These are phyloP conservation scores for Xestia c-nigrum DNA, from an alignment of 2,888 invertebrate genomes.

Conservation along the genomic window DNA sequence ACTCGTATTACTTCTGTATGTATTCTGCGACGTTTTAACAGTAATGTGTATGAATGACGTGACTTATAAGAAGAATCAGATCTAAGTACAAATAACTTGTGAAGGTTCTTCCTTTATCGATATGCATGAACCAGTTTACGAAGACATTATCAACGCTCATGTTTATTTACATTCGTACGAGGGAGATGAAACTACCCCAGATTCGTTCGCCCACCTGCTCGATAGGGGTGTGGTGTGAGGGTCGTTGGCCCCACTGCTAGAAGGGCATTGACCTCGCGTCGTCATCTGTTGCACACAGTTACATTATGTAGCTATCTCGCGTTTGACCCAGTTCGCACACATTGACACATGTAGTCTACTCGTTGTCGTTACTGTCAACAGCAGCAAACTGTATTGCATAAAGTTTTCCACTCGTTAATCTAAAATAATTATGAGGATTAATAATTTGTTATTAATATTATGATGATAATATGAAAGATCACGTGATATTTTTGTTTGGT, in stretches of 20 bases:
- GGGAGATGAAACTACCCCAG: conserved; percentile 67
- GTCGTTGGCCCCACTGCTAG: conserved; percentile 76
- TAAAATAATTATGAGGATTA: conserved; percentile 44
- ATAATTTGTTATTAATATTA: conserved; percentile 45
- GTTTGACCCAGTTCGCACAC: conserved; percentile 80
- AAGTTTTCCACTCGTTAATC: conserved; percentile 72
- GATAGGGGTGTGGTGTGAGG: conserved; percentile 72
- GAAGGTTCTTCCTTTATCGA: conserved; percentile 60
- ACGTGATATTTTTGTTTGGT: conserved; percentile 36
- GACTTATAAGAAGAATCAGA: conserved; percentile 41
- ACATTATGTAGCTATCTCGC: conserved; percentile 71
- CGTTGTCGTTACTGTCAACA: conserved; percentile 56
- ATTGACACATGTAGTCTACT: conserved; percentile 67
- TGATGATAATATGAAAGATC: conserved; percentile 41
- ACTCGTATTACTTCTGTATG: conserved; percentile 12
- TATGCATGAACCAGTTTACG: conserved; percentile 45
- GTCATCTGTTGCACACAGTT: conserved; percentile 82
- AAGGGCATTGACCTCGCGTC: conserved; percentile 77
- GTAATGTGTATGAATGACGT: conserved; percentile 33
- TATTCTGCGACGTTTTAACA: conserved; percentile 27
- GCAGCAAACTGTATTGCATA: conserved; percentile 65
- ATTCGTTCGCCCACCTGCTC: conserved; percentile 71
- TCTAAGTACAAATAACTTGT: conserved; percentile 32
- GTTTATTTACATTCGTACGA: conserved; percentile 57
- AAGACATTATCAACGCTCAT: conserved; percentile 30